A percentile compares a stretch with the other conserved stretches of the same genome.
Evolutionary conservation across 2,888 invertebrate species (phyloP).

Genomic region (Acanthosepion esculentum): DNA sequence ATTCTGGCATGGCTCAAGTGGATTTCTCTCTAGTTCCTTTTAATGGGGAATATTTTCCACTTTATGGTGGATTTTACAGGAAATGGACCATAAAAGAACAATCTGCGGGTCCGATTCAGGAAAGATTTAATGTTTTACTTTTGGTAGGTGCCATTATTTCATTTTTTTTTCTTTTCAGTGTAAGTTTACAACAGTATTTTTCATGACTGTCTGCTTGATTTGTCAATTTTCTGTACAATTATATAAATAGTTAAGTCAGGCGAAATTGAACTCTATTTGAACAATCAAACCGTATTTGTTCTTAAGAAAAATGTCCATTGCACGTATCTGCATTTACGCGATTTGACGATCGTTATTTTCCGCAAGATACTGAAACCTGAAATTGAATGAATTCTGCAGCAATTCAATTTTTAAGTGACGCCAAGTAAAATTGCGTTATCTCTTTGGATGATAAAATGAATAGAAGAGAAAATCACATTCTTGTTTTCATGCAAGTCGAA

Average conservation of each 20-base stretch:
- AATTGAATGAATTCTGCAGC: no score
- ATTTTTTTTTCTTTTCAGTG: not conserved
- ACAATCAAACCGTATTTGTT: no score
- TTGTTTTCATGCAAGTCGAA: no score
- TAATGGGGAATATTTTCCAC: not conserved
- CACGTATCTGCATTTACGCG: no score
- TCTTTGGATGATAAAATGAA: no score
- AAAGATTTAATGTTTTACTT: not conserved
- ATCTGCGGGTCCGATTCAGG: not conserved
- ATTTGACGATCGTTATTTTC: no score
- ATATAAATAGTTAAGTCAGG: not conserved
- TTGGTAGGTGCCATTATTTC: not conserved
- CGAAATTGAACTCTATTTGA: no score
- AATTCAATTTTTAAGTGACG: no score
- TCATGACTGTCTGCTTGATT: not conserved
- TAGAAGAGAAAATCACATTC: no score
- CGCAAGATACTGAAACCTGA: no score
- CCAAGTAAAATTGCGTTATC: no score
- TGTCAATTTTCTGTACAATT: not conserved
- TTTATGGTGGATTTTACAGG: not conserved
- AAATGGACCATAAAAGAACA: not conserved
- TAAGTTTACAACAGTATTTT: not conserved
- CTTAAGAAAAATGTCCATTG: no score
- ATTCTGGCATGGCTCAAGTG: not conserved
- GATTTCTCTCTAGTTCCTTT: not conserved